These are phyloP conservation scores for Allobates femoralis DNA, from an alignment of 2,797 vertebrate genomes.

Conservation along the genomic window DNA sequence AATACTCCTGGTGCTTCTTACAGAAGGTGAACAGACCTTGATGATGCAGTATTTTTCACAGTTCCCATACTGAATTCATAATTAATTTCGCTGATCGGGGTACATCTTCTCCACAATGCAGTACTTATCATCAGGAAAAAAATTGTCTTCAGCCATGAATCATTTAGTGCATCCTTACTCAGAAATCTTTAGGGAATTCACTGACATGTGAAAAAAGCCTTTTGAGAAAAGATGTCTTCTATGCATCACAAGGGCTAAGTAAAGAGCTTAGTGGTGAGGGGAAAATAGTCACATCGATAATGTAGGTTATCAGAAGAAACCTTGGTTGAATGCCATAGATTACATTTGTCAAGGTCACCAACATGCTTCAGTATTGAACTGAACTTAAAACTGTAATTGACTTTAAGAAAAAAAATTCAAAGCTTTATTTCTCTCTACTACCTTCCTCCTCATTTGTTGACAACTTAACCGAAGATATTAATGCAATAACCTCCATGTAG, in stretches of 20 bases:
- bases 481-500: no score
- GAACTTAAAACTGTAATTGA: neutral
- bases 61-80: neutral
- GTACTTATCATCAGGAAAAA: neutral
- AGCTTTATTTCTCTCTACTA: no score
- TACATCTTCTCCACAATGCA: neutral
- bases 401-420: no score
- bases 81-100: neutral
- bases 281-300: neutral
- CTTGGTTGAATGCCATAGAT: neutral
- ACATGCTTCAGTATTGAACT: neutral
- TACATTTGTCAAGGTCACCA: neutral
- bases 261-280: neutral
- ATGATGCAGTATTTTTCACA: neutral
- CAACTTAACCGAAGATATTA: no score
- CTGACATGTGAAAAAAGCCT: neutral
- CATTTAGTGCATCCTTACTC: neutral
- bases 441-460: no score
- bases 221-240: neutral
- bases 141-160: neutral
- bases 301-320: neutral
- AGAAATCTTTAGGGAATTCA: neutral
- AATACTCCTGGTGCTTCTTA: neutral
- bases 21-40: slow-evolving; percentile 9
- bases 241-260: neutral